These are phyloP conservation scores for Linnaemya tessellans DNA, from an alignment of 2,888 invertebrate genomes.

Conservation along the genomic window DNA sequence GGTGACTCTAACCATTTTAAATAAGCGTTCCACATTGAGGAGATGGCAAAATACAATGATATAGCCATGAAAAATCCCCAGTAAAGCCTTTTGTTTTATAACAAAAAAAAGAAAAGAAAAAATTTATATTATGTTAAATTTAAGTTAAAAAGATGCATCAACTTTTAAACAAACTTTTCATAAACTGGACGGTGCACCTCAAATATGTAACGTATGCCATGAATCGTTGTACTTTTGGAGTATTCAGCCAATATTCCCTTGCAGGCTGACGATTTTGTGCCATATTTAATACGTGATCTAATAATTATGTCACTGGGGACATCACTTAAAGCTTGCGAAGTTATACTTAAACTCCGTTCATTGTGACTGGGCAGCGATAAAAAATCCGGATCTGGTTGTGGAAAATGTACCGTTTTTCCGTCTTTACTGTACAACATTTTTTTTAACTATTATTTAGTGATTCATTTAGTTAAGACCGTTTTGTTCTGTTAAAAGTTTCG, in stretches of 20 bases:
- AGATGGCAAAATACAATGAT: constrained; percentile 80
- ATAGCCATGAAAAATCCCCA: constrained; percentile 79
- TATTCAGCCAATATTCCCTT: constrained; percentile 81
- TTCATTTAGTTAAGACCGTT: too few species aligned
- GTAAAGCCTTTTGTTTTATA: constrained; percentile 75
- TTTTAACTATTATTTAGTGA: background rate
- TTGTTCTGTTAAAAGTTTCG: too few species aligned
- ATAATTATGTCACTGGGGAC: constrained; percentile 82
- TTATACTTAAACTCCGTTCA: constrained; percentile 76
- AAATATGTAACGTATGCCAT: constrained; percentile 81
- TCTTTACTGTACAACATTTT: constrained; percentile 52
- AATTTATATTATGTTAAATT: background rate
- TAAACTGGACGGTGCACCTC: constrained; percentile 80
- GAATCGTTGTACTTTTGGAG: constrained; percentile 80
- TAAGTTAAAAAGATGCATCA: background rate
- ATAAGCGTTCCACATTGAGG: constrained; percentile 80
- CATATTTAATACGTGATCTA: constrained; percentile 80
- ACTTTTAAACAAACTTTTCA: constrained; percentile 77
- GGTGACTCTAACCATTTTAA: constrained; percentile 80
- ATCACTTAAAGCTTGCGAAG: constrained; percentile 80
- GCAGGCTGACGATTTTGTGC: constrained; percentile 78
- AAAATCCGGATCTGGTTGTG: constrained; percentile 75
- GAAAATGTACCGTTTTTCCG: constrained; percentile 63
- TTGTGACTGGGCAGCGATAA: constrained; percentile 74
- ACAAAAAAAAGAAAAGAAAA: background rate